phyloP scores from a whole-genome alignment of 2,113 vertebrate species.

The Pangasianodon gigas region DNA sequence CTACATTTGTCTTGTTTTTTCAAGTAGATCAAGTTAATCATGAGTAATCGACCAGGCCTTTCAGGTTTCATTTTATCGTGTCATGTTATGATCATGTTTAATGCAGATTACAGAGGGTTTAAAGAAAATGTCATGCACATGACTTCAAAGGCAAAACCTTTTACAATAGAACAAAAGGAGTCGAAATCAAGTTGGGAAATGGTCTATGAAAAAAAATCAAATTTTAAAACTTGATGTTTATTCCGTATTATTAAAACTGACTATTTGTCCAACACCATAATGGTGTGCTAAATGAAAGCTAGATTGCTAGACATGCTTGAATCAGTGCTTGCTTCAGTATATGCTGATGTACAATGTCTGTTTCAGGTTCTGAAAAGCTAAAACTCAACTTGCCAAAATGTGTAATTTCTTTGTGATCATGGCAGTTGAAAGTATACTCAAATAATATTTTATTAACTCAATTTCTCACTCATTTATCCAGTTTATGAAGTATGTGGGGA shows the following conservation, averaged over 20 bases:
- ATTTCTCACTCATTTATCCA: conserved; percentile 47
- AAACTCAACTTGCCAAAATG: neutral
- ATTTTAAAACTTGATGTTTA: conserved; percentile 39
- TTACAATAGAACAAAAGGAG: neutral
- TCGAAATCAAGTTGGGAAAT: neutral
- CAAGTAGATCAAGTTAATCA: neutral
- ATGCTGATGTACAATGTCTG: neutral
- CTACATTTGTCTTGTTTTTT: neutral
- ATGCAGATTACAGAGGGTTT: neutral
- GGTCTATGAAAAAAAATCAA: neutral
- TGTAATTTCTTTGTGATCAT: conserved; percentile 7
- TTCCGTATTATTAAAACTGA: neutral
- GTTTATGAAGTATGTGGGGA: conserved; percentile 66
- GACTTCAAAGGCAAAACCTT: neutral
- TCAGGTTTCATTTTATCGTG: neutral
- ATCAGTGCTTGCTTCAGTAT: neutral
- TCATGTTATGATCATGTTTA: neutral
- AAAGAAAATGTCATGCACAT: neutral
- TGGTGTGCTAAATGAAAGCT: neutral
- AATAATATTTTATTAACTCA: neutral
- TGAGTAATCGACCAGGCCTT: neutral
- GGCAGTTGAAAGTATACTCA: neutral
- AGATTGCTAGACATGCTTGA: neutral
- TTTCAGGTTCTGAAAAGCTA: neutral
- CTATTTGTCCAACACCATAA: neutral